Percentiles rank a stretch among this genome's conserved stretches.
phyloP scores from a whole-genome alignment of 2,888 invertebrate species.

The Dynastes grantii region DNA sequence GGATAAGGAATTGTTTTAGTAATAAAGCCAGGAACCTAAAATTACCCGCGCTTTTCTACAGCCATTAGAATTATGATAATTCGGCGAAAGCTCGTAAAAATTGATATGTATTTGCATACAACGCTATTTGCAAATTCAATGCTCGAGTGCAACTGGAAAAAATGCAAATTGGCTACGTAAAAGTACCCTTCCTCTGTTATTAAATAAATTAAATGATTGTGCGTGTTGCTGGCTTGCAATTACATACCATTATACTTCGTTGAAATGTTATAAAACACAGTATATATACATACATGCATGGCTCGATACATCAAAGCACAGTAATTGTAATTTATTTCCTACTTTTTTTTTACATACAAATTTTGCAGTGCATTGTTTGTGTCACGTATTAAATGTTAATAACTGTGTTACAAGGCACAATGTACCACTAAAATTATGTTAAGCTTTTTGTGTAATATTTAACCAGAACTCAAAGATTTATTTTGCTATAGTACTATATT shows the following conservation, averaged over 20 bases:
- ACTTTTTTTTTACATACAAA: too few species aligned
- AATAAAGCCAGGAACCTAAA: neutral
- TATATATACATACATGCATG: neutral
- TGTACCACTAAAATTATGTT: too few species aligned
- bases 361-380: too few species aligned
- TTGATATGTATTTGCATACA: constrained; percentile 14
- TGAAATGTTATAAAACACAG: constrained; percentile 12
- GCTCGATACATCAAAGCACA: neutral
- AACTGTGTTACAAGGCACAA: too few species aligned
- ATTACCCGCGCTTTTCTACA: neutral
- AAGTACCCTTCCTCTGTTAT: constrained; percentile 30
- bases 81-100: constrained; percentile 1
- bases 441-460: too few species aligned
- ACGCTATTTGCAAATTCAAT: constrained; percentile 9
- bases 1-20: constrained; percentile 7
- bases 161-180: constrained; percentile 21
- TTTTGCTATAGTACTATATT: too few species aligned
- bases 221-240: constrained; percentile 27
- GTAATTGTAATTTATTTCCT: too few species aligned
- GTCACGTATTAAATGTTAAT: too few species aligned
- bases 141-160: constrained; percentile 16
- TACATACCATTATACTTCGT: constrained; percentile 16
- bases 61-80: constrained; percentile 24
- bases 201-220: constrained; percentile 41
- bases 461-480: too few species aligned